phyloP scores from a whole-genome alignment of 2,797 vertebrate genomes.

The Hippoglossus hippoglossus region DNA sequence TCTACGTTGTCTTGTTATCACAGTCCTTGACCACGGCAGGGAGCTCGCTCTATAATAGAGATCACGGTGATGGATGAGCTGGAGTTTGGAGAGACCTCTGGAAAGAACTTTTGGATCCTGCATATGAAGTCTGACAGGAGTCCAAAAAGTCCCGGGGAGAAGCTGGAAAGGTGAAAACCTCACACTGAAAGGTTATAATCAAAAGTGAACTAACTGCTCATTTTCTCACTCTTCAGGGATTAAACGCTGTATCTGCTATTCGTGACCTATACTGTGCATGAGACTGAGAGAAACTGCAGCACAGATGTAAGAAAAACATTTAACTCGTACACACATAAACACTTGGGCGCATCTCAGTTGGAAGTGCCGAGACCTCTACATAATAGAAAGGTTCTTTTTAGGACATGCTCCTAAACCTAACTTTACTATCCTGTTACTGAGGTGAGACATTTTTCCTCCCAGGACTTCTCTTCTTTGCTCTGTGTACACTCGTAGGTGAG shows the following conservation, averaged over 20 bases:
- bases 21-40: constrained; percentile 72
- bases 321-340: constrained; percentile 27
- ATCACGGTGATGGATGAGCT: constrained; percentile 81
- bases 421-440: constrained; percentile 59
- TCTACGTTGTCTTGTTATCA: constrained; percentile 75
- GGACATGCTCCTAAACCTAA: constrained; percentile 48
- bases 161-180: constrained; percentile 58
- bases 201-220: constrained; percentile 23
- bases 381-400: constrained; percentile 44
- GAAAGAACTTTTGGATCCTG: constrained; percentile 65
- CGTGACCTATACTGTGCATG: constrained; percentile 2
- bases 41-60: constrained; percentile 65
- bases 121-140: constrained; percentile 58
- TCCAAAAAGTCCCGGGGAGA: constrained; percentile 52
- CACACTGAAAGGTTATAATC: constrained; percentile 49
- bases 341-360: neutral
- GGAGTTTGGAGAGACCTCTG: constrained; percentile 67
- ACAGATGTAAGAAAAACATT: constrained; percentile 7
- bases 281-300: constrained; percentile 5
- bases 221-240: constrained; percentile 39
- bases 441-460: constrained; percentile 52
- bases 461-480: constrained; percentile 13
- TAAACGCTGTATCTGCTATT: neutral
- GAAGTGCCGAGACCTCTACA: constrained; percentile 38
- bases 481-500: constrained; percentile 26